Conservation (phyloP, 2,113 vertebrate species). For the Rhynchomys soricoides region DNA sequence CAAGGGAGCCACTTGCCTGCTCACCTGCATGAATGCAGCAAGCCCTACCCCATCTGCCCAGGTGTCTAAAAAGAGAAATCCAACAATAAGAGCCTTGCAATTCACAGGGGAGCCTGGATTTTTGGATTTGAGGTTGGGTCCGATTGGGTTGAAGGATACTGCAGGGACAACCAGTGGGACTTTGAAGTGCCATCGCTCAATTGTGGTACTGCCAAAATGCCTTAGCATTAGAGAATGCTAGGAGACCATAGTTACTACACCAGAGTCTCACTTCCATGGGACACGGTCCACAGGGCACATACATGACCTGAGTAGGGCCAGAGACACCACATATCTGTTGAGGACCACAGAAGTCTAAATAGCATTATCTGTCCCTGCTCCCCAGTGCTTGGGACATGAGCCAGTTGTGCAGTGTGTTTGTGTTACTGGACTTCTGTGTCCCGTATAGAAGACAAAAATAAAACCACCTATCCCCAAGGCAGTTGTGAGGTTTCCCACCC, state of each 20-base stretch:
- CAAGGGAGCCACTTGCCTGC: not conserved
- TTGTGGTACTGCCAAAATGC: not conserved
- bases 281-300: not conserved
- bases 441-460: not conserved
- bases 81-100: constrained; percentile 50
- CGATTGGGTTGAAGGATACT: not conserved
- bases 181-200: not conserved
- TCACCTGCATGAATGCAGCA: not conserved
- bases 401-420: too few species aligned
- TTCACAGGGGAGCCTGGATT: not conserved
- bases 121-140: not conserved
- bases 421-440: not conserved
- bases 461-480: not conserved
- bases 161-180: not conserved
- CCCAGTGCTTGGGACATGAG: not conserved
- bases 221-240: accelerated
- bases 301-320: too few species aligned
- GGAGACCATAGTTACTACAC: not conserved
- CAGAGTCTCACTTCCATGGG: too few species aligned
- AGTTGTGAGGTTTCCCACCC: not conserved
- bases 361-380: not conserved
- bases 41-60: not conserved
- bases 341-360: not conserved
- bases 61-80: not conserved
- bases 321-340: not conserved